Evolutionary conservation across 1,140 invertebrate genomes (phyloP), one percentile per base, ranked within the genome.

Genomic region (Tetramorium alpestre): DNA sequence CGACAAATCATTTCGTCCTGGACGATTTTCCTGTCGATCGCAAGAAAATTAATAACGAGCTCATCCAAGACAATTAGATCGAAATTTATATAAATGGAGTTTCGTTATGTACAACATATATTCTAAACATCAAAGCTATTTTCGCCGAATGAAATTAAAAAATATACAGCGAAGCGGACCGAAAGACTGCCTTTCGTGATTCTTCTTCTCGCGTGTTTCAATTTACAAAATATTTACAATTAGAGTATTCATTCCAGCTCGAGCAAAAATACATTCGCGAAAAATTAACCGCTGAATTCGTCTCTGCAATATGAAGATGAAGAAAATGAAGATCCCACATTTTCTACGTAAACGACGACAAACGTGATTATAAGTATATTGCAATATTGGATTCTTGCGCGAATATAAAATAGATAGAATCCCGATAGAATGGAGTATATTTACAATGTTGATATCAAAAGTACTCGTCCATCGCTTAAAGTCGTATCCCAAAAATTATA

Each of bases 351-450:
- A 56, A 44, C 28, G 13, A 44, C 16, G 13, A 58, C 28, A 67
- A 25, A 51, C 2, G n/a, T 25, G 60, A 80, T 22, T 62, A 77
- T 28, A 33, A 65, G 13, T n/a, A 44, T 77, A 44, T 77, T 13
- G 75, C 16, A 54, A 65, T 38, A 25, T 56, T n/a, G n/a, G 18
- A 78, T 8, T 11, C 3, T 56, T n/a, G 33, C 13, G 8, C 28
- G 22, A 81, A 8, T 81, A 81, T 22, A 81, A 81, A 81, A 54
- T 80, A 78, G 60, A 78, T 80, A 70, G 64, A 56, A 70, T 56
- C 16, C 10, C 8, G 44, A 75, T 2, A 33, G 25, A 78, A 47
- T 51, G 62, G 25, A 81, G 47, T 16, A 16, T 81, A 56, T 54
- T 70, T 41, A 70, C 33, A 81, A 69, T 41, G 33, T 54, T 33